phyloP scores from a whole-genome alignment of 2,113 vertebrate species.

The Erinaceus europaeus region DNA sequence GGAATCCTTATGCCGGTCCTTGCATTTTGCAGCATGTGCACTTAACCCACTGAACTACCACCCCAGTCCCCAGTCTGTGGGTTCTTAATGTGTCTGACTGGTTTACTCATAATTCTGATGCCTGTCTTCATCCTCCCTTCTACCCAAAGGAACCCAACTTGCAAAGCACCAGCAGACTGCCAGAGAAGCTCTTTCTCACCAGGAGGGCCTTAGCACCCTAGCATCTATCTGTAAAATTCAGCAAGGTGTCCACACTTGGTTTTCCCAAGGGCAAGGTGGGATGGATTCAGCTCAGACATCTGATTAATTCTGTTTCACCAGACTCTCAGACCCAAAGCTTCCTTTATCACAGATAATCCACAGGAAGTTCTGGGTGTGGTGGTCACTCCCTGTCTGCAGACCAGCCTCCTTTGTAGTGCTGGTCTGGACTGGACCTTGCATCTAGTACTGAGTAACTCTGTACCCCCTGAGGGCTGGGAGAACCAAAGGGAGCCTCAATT shows the following conservation, averaged over 20 bases:
- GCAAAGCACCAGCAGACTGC: background rate
- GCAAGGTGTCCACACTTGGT: background rate
- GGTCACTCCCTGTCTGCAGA: background rate
- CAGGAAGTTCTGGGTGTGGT: background rate
- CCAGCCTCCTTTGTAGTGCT: background rate
- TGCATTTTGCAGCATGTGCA: too few species aligned
- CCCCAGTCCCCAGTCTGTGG: too few species aligned
- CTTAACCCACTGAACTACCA: too few species aligned
- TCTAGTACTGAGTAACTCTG: background rate
- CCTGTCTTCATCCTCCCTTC: background rate
- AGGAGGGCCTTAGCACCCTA: background rate
- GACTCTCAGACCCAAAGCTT: background rate
- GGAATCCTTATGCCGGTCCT: too few species aligned
- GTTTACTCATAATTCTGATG: background rate
- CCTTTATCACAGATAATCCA: conserved; percentile 25
- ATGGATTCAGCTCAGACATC: background rate
- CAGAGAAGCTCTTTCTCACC: background rate
- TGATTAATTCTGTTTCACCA: background rate
- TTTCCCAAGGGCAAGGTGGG: background rate
- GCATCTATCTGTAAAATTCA: background rate
- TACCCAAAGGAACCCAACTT: background rate
- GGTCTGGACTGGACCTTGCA: background rate
- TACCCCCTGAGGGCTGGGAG: background rate
- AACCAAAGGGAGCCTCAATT: background rate
- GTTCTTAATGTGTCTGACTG: background rate